Evolutionary conservation across 2,888 invertebrate species (phyloP).

Genomic region (Mesopsocus fuscifrons): DNA sequence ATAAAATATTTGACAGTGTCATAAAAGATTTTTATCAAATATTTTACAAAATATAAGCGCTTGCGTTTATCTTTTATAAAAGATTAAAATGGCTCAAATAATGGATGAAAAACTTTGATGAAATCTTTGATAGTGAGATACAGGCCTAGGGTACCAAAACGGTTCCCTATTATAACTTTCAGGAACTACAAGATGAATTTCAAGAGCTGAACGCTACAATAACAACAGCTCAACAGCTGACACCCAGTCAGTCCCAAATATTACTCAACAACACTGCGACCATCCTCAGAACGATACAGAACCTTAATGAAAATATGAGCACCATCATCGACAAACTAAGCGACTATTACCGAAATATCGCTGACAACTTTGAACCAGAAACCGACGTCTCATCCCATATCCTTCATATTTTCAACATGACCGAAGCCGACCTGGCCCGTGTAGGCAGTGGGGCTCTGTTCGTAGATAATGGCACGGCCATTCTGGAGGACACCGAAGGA

Average conservation of each 20-base stretch:
- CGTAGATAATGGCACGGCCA: too few species aligned
- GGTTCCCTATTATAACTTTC: too few species aligned
- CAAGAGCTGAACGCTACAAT: slow-evolving; percentile 13
- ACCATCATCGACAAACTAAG: slow-evolving; percentile 3
- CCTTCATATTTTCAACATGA: slow-evolving; percentile 7
- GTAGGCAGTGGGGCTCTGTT: too few species aligned
- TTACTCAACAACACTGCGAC: slow-evolving; percentile 5
- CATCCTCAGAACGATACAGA: neutral
- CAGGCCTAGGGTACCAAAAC: too few species aligned
- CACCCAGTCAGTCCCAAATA: neutral
- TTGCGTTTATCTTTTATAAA: too few species aligned
- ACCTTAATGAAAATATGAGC: slow-evolving; percentile 4
- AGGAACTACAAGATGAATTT: slow-evolving; percentile 17
- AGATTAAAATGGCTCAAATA: too few species aligned
- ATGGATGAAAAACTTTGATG: too few species aligned
- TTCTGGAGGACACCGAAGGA: too few species aligned
- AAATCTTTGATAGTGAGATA: too few species aligned
- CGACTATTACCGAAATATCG: neutral
- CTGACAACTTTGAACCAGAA: neutral
- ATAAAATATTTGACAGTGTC: too few species aligned
- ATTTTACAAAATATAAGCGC: too few species aligned
- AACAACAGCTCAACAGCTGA: neutral
- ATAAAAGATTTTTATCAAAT: too few species aligned
- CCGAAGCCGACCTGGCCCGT: neutral
- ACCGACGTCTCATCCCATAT: neutral